Conservation (phyloP, 1,140 invertebrate genomes). For the Musca vetustissima region DNA sequence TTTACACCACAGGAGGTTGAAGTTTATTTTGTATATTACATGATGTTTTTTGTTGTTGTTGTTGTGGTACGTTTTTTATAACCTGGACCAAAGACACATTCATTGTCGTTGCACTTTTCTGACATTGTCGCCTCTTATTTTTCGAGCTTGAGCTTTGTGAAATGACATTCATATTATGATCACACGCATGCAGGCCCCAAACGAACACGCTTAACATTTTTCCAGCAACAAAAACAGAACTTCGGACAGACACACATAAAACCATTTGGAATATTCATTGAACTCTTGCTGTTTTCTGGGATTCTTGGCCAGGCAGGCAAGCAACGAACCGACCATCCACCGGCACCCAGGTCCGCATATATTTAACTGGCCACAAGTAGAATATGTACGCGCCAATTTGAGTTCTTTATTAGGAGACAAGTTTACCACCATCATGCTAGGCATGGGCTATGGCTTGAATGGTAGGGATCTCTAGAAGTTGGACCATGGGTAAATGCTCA, state of each 20-base stretch:
- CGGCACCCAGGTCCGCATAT: not conserved
- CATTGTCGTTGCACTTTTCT: not conserved
- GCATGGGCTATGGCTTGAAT: too few species aligned
- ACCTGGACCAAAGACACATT: not conserved
- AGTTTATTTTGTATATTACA: constrained; percentile 25
- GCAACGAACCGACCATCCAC: too few species aligned
- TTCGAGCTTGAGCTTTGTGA: not conserved
- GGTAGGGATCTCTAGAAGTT: too few species aligned
- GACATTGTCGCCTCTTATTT: not conserved
- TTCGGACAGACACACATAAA: not conserved
- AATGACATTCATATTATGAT: constrained; percentile 1
- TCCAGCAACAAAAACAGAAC: not conserved
- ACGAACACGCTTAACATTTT: not conserved
- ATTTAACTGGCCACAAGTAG: not conserved
- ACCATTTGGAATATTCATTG: not conserved
- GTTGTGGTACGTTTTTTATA: not conserved
- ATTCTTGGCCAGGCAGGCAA: too few species aligned
- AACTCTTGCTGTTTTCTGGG: constrained; percentile 16
- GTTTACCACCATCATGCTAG: constrained; percentile 5
- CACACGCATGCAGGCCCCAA: not conserved
- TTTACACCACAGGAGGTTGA: constrained; percentile 24
- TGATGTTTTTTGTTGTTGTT: constrained; percentile 11
- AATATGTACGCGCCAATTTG: constrained; percentile 19
- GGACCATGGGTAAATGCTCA: too few species aligned
- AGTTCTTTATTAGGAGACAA: constrained; percentile 24